Conservation (phyloP, 2,888 invertebrate genomes). For the Anoplius nigerrimus region DNA sequence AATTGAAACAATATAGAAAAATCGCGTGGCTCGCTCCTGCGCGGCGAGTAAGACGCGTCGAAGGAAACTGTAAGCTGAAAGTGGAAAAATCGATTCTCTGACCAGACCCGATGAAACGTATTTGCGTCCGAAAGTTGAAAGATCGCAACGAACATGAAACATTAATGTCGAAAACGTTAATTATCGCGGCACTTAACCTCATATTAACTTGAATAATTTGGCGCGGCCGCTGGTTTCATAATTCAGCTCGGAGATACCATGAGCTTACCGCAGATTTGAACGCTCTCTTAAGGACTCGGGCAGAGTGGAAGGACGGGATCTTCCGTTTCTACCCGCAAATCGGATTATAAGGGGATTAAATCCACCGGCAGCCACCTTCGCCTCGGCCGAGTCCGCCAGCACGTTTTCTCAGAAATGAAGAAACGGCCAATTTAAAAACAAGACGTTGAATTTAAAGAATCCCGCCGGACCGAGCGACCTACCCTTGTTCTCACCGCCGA, state of each 20-base stretch:
- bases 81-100: no score
- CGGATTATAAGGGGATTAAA: constrained; percentile 49
- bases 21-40: no score
- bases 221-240: constrained; percentile 23
- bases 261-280: constrained; percentile 37
- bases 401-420: constrained; percentile 13
- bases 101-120: no score
- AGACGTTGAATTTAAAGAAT: constrained; percentile 32
- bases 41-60: no score
- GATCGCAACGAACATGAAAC: constrained; percentile 5
- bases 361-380: constrained; percentile 27
- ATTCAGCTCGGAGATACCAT: constrained; percentile 24
- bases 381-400: constrained; percentile 18
- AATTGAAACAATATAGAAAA: no score
- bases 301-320: constrained; percentile 10
- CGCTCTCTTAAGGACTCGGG: constrained; percentile 25
- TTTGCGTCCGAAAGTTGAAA: no score
- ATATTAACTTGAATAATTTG: constrained; percentile 33
- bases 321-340: constrained; percentile 38
- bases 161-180: constrained; percentile 10
- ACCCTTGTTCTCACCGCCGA: neutral
- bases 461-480: constrained; percentile 11
- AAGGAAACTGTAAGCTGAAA: no score
- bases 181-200: constrained; percentile 23
- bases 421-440: constrained; percentile 30